These are phyloP conservation scores for Oreortyx pictus DNA, from an alignment of 2,797 vertebrate genomes.

Conservation along the genomic window DNA sequence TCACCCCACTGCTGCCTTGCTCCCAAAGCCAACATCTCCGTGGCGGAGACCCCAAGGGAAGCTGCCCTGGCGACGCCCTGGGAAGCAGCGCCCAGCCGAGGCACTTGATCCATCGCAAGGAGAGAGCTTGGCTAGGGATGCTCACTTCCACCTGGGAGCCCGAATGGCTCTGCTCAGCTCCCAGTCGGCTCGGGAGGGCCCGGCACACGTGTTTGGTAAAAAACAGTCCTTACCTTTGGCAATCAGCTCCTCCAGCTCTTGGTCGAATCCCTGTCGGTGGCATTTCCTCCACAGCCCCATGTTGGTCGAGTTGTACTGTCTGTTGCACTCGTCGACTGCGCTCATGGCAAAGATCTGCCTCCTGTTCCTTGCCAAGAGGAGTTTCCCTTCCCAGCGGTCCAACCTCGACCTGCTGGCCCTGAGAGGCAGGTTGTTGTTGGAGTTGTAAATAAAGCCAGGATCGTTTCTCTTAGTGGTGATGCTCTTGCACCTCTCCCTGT, in stretches of 20 bases:
- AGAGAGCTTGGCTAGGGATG: neutral
- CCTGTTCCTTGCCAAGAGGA: constrained; percentile 90
- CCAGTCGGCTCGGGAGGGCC: neutral
- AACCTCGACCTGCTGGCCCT: constrained; percentile 90
- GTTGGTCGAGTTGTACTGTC: constrained; percentile 97
- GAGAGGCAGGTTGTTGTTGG: constrained; percentile 97
- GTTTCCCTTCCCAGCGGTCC: constrained; percentile 91
- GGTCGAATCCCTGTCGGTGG: constrained; percentile 92
- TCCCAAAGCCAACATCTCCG: neutral
- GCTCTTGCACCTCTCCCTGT: constrained; percentile 95
- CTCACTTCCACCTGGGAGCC: neutral
- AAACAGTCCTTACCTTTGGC: constrained; percentile 89
- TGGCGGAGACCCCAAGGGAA: neutral
- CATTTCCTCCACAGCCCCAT: constrained; percentile 99
- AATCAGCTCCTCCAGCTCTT: constrained; percentile 91
- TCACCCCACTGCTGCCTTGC: neutral
- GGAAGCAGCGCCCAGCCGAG: neutral
- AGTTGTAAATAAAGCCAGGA: constrained; percentile 98
- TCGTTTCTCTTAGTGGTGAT: constrained; percentile 95
- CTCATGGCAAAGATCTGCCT: constrained; percentile 98
- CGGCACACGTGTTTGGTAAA: neutral
- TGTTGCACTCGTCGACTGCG: constrained; percentile 93
- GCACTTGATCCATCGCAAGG: neutral
- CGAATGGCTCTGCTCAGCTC: constrained; percentile 1
- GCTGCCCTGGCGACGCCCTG: neutral